Evolutionary conservation across 2,113 vertebrate genomes (phyloP), one percentile per base, ranked within the genome.

Genomic region (Aythya baeri): DNA sequence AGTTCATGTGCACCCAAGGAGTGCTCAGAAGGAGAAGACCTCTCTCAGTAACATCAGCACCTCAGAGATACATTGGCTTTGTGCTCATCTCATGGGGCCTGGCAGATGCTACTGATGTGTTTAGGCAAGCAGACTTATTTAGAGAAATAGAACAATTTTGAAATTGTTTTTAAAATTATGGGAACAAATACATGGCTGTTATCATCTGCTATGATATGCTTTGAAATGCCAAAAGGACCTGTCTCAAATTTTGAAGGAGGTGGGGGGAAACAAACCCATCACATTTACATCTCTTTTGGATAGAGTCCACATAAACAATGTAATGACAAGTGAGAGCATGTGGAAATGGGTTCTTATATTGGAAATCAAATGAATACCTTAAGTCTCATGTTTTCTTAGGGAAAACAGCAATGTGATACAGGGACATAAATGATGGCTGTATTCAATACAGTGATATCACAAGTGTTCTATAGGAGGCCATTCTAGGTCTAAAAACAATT

Each of bases 291-390:
- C 38, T 81, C 23, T 86, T 90, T 85, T 92, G 59, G 70, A 65
- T 23, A 61, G 31, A 63, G 13, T 71, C 65, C 31, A 91, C 29
- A 57, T 2, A 55, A 66, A 46, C n/a, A 26, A 31, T 75, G 27
- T 59, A 94, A 80, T 65, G 36, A 85, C 72, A 83, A 63, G 26
- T 88, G 61, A 80, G 50, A 83, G 11, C 2, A 0, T 85, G 75
- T 80, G 73, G 95, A 96, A 95, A 95, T 46, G 17, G 27, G 31
- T 57, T 74, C 44, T 88, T 89, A 46, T 61, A 91, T 66, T 62
- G 63, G 34, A 83, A 93, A 95, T 50, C 26, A 93, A 32, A 88
- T 91, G 80, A 83, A 13, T 74, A 22, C 20, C 88, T 94, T 83
- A 93, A 70, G 17, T 89, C 17, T 38, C 17, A 34, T 73, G 27